Evolutionary conservation across 2,888 invertebrate genomes (phyloP).

Genomic region (Synanthedon vespiformis): DNA sequence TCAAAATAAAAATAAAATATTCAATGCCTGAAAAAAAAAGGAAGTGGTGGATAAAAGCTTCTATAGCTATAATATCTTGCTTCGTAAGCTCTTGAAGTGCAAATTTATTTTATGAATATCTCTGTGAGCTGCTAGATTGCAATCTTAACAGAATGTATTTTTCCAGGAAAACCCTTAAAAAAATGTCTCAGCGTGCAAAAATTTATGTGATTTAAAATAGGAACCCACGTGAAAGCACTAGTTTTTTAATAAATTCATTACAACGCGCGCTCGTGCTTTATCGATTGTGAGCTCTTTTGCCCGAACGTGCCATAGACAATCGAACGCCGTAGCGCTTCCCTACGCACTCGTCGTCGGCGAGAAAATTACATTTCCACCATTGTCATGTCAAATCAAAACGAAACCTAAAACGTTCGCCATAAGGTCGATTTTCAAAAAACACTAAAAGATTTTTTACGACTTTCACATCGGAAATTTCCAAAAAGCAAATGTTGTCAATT

Average conservation of each 20-base stretch:
- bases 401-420: constrained; percentile 3
- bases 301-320: constrained; percentile 67
- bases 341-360: constrained; percentile 38
- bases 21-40: too few species aligned
- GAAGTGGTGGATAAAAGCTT: too few species aligned
- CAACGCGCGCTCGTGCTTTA: constrained; percentile 68
- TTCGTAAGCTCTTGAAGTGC: too few species aligned
- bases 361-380: constrained; percentile 16
- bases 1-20: too few species aligned
- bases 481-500: constrained; percentile 43
- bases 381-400: constrained; percentile 8
- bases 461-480: constrained; percentile 20
- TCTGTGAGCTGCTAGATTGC: too few species aligned
- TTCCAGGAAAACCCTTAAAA: too few species aligned
- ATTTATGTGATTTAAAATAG: not conserved
- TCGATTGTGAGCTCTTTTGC: constrained; percentile 65
- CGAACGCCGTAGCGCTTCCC: constrained; percentile 64
- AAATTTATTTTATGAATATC: too few species aligned
- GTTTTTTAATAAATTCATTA: constrained; percentile 66
- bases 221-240: constrained; percentile 10
- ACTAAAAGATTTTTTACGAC: constrained; percentile 11
- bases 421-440: constrained; percentile 13
- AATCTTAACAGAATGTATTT: too few species aligned
- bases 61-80: too few species aligned
- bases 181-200: too few species aligned